phyloP scores from a whole-genome alignment of 2,888 invertebrate genomes.

The Hypselothyrea guttata region DNA sequence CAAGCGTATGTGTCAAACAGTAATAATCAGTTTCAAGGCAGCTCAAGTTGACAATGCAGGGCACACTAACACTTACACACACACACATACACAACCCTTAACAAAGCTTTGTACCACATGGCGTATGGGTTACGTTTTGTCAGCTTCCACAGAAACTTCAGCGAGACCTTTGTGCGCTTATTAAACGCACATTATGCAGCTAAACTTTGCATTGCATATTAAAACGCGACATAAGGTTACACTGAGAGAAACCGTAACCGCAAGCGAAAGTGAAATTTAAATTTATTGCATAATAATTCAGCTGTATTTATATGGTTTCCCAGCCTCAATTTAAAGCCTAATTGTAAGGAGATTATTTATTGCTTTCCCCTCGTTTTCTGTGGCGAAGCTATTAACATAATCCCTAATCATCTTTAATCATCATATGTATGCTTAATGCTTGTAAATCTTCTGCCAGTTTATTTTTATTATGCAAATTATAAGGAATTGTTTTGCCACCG shows the following conservation, averaged over 20 bases:
- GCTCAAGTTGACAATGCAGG: conserved; percentile 51
- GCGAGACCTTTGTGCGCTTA: conserved; percentile 24
- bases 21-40: conserved; percentile 74
- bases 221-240: conserved; percentile 36
- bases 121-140: conserved; percentile 62
- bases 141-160: conserved; percentile 49
- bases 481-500: conserved; percentile 11
- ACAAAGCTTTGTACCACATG: conserved; percentile 45
- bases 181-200: conserved; percentile 66
- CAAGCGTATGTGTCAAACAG: conserved; percentile 68
- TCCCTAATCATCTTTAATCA: background rate
- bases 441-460: background rate
- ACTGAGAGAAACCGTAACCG: conserved; percentile 32
- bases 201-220: conserved; percentile 43
- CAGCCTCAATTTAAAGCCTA: too few species aligned
- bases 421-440: background rate
- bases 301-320: too few species aligned
- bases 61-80: conserved; percentile 1
- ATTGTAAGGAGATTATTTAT: too few species aligned
- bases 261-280: too few species aligned
- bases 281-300: too few species aligned
- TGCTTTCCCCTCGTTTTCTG: too few species aligned
- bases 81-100: conserved; percentile 20
- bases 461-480: conserved; percentile 9
- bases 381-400: too few species aligned